phyloP scores from a whole-genome alignment of 2,888 invertebrate species.

The Phyllotreta striolata region DNA sequence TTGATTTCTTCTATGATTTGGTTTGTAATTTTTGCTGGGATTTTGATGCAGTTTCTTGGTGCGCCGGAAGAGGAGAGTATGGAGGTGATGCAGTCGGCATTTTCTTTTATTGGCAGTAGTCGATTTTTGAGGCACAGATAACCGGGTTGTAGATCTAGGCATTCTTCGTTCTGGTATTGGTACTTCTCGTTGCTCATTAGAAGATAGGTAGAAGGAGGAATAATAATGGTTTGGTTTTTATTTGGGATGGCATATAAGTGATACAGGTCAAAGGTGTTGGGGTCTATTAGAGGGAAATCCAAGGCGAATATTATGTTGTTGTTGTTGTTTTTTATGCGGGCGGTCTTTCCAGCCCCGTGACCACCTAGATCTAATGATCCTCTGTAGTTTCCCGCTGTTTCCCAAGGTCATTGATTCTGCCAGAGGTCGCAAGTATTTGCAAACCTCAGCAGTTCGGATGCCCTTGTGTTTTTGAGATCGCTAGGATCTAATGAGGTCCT shows the following conservation, averaged over 20 bases:
- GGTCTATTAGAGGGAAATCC: constrained; percentile 2
- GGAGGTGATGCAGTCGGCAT: background rate
- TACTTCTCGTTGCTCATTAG: background rate
- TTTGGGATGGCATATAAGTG: background rate
- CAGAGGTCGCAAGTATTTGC: too few relatives aligned
- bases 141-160: background rate
- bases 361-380: background rate
- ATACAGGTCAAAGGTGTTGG: background rate
- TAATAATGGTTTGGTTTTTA: constrained; percentile 2
- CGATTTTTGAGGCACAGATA: constrained; percentile 1
- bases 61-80: background rate
- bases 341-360: too few relatives aligned
- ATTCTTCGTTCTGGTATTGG: constrained; percentile 12
- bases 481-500: too few relatives aligned
- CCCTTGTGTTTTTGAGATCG: too few relatives aligned
- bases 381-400: background rate
- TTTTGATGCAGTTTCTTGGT: background rate
- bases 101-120: background rate
- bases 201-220: constrained; percentile 6
- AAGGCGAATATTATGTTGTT: background rate
- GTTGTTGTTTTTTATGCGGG: background rate
- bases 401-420: too few relatives aligned
- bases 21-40: background rate
- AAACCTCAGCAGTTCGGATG: too few relatives aligned
- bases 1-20: constrained; percentile 11